A percentile compares a stretch with the other conserved stretches of the same genome.
These are phyloP conservation scores for Dryobates pubescens DNA, from an alignment of 2,797 vertebrate species.

Conservation along the genomic window DNA sequence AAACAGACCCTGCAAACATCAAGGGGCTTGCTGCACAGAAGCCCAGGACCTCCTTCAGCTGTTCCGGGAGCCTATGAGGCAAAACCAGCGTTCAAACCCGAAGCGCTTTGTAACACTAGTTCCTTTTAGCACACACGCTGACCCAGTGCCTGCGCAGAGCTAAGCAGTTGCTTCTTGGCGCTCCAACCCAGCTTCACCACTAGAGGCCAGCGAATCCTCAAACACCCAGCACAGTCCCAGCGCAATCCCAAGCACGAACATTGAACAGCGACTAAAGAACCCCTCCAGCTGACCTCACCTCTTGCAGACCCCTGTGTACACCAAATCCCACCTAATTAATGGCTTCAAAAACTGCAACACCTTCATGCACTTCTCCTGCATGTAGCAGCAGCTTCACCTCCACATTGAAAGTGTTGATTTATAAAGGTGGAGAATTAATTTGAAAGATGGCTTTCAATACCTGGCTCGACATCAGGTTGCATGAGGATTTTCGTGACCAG, in stretches of 20 bases:
- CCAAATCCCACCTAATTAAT: background rate
- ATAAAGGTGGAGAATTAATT: background rate
- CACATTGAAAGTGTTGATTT: accelerated
- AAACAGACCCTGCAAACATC: background rate
- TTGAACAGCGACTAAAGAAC: accelerated
- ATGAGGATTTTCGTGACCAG: background rate
- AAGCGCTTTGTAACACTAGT: background rate
- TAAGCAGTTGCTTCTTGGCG: background rate
- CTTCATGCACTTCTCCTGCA: background rate
- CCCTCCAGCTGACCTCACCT: no score
- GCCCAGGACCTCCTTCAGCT: background rate
- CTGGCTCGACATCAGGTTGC: accelerated
- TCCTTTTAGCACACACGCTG: background rate
- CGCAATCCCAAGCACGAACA: background rate
- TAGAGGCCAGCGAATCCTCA: slow-evolving; percentile 78
- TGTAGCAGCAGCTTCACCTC: background rate
- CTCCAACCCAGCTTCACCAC: slow-evolving; percentile 54
- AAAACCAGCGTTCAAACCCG: background rate
- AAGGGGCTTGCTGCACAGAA: background rate
- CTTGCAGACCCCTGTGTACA: background rate
- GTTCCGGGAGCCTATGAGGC: background rate
- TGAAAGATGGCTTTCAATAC: background rate
- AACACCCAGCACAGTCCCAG: background rate
- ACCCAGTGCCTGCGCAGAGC: background rate
- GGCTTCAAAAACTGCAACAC: background rate